Conservation (phyloP, 1,140 invertebrate genomes). For the Aphaenogaster ashmeadi region DNA sequence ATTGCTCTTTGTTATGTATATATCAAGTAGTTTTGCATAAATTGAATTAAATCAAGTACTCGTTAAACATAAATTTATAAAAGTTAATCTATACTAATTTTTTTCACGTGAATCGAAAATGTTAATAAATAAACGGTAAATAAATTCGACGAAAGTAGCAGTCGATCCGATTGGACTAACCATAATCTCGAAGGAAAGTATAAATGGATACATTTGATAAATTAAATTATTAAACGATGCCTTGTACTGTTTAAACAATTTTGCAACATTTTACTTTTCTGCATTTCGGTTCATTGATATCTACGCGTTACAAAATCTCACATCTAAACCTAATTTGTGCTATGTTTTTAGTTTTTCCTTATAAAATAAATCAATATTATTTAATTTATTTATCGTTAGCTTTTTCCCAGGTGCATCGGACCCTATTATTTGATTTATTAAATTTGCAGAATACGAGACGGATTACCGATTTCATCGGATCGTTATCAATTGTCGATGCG, state of each 20-base stretch:
- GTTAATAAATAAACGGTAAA: slow-evolving; percentile 26
- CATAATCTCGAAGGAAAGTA: slow-evolving; percentile 57
- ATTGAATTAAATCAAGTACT: neutral
- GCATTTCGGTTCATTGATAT: slow-evolving; percentile 36
- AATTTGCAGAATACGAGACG: slow-evolving; percentile 78
- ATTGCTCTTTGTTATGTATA: neutral
- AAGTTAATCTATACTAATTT: slow-evolving; percentile 8
- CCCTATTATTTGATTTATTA: neutral
- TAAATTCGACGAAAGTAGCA: slow-evolving; percentile 35
- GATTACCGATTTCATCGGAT: slow-evolving; percentile 82
- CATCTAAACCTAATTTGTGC: slow-evolving; percentile 9
- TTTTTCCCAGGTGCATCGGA: too few species aligned
- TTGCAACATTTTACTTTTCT: neutral
- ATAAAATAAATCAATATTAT: slow-evolving; percentile 2
- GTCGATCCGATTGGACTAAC: slow-evolving; percentile 69
- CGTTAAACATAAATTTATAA: neutral
- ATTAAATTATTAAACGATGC: neutral
- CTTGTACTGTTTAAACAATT: slow-evolving; percentile 6
- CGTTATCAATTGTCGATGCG: slow-evolving; percentile 84
- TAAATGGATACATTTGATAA: slow-evolving; percentile 23
- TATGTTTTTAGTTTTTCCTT: neutral
- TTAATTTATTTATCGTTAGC: neutral
- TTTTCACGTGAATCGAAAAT: neutral
- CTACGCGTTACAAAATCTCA: slow-evolving; percentile 64
- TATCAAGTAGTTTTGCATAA: neutral